These are phyloP conservation scores for Linnaemya vulpina DNA, from an alignment of 2,888 invertebrate species.

Conservation along the genomic window DNA sequence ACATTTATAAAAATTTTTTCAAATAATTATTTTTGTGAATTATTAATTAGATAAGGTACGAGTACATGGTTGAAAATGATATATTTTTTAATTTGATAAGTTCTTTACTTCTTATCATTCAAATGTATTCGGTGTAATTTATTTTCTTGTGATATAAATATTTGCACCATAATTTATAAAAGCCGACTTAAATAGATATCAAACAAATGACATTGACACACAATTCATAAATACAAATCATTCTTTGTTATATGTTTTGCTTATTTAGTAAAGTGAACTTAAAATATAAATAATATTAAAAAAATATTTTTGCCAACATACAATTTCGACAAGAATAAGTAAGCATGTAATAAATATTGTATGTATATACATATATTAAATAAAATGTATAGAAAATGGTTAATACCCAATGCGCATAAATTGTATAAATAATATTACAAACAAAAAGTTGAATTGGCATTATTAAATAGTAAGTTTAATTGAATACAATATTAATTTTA, in stretches of 20 bases:
- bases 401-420: conserved; percentile 14
- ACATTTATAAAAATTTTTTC: conserved; percentile 39
- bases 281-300: conserved; percentile 64
- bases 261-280: conserved; percentile 44
- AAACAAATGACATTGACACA: conserved; percentile 46
- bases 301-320: conserved; percentile 46
- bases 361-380: conserved; percentile 12
- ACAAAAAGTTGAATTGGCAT: conserved; percentile 16
- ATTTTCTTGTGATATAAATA: conserved; percentile 12
- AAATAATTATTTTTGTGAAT: conserved; percentile 26
- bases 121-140: not conserved
- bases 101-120: conserved; percentile 18
- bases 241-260: conserved; percentile 18
- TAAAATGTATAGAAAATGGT: conserved; percentile 8
- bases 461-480: conserved; percentile 22
- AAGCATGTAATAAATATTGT: conserved; percentile 27
- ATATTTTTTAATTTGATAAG: conserved; percentile 16
- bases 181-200: conserved; percentile 15
- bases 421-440: conserved; percentile 28
- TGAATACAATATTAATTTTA: conserved; percentile 19
- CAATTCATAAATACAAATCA: conserved; percentile 39
- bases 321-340: conserved; percentile 60
- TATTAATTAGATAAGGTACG: conserved; percentile 59
- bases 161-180: conserved; percentile 7
- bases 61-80: no score